Evolutionary conservation across 2,113 vertebrate species (phyloP).

Genomic region (Paedocypris sp.): DNA sequence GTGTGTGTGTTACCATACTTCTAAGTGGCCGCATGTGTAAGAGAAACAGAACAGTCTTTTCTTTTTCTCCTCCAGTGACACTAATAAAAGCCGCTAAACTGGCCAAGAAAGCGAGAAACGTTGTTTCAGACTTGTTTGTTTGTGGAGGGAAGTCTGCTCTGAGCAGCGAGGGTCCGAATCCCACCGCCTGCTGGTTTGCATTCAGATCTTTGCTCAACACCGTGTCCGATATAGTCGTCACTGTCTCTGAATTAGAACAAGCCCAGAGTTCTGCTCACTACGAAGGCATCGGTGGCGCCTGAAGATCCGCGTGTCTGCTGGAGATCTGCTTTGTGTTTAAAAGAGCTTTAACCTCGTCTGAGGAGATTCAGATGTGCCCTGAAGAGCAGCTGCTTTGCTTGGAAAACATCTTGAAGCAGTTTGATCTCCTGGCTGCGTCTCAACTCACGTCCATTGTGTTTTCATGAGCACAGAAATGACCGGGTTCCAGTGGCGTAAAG

Average conservation of each 20-base stretch:
- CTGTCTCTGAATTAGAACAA: too few species aligned
- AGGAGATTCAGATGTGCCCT: slow-evolving; percentile 27
- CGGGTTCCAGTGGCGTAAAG: slow-evolving; percentile 17
- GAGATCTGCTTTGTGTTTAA: background rate
- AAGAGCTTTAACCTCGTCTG: slow-evolving; percentile 8
- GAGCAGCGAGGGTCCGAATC: slow-evolving; percentile 56
- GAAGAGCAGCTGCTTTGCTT: slow-evolving; percentile 45
- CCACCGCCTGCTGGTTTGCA: slow-evolving; percentile 64
- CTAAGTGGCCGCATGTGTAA: slow-evolving; percentile 21
- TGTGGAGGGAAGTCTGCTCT: slow-evolving; percentile 55
- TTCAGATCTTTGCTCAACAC: slow-evolving; percentile 56
- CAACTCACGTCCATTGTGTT: slow-evolving; percentile 38
- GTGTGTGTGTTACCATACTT: too few species aligned
- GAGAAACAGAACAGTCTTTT: slow-evolving; percentile 41
- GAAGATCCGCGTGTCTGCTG: background rate
- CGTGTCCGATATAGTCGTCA: slow-evolving; percentile 53
- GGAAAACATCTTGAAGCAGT: slow-evolving; percentile 56
- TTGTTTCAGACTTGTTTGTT: slow-evolving; percentile 67
- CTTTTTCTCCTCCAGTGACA: slow-evolving; percentile 37
- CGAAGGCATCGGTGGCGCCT: background rate
- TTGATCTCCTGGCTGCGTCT: slow-evolving; percentile 43
- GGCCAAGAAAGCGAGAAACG: slow-evolving; percentile 40
- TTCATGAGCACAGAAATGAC: slow-evolving; percentile 40
- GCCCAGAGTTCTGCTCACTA: too few species aligned
- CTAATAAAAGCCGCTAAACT: slow-evolving; percentile 51